A percentile compares a stretch with the other conserved stretches of the same genome.
Conservation (phyloP, 2,888 invertebrate genomes). For the Sarcophaga carnaria region DNA sequence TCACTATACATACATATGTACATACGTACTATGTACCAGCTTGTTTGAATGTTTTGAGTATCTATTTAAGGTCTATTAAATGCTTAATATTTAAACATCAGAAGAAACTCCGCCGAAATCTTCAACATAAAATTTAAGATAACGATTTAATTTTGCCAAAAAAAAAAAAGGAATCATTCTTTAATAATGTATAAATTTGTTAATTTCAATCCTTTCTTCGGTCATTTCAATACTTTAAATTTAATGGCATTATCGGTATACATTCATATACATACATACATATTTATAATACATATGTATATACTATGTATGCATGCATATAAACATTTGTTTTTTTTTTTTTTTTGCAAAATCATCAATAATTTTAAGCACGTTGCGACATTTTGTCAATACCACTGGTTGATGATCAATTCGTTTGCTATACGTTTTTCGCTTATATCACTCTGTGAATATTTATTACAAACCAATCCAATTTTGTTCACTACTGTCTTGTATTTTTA, state of each 20-base stretch:
- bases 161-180: no score
- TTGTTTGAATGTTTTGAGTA: background rate
- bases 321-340: slow-evolving; percentile 10
- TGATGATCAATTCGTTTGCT: slow-evolving; percentile 78
- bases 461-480: slow-evolving; percentile 49
- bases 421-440: slow-evolving; percentile 79
- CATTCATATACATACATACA: background rate
- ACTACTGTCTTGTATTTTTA: background rate
- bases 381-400: slow-evolving; percentile 80
- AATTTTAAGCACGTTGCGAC: slow-evolving; percentile 81
- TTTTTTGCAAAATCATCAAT: slow-evolving; percentile 77
- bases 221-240: no score
- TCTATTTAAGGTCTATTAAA: background rate
- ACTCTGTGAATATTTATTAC: slow-evolving; percentile 67
- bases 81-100: slow-evolving; percentile 20
- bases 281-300: background rate
- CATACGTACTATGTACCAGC: background rate
- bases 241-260: no score
- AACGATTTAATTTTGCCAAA: no score
- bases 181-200: background rate
- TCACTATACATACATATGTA: slow-evolving; percentile 7
- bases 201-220: no score
- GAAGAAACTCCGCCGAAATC: background rate
- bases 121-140: background rate
- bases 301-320: background rate